phyloP scores from a whole-genome alignment of 2,888 invertebrate species.

The Callosobruchus maculatus region DNA sequence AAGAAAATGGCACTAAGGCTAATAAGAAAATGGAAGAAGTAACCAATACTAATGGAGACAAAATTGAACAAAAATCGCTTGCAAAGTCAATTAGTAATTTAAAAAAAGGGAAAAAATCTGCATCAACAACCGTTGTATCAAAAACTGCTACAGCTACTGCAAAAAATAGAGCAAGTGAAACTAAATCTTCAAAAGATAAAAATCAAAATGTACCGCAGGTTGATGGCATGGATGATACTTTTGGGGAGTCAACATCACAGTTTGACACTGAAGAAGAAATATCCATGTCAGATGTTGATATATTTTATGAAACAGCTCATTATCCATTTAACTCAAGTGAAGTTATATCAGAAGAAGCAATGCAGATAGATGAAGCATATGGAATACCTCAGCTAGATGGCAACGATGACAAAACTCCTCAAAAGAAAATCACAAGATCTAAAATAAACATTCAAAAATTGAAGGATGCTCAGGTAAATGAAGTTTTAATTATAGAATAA shows the following conservation, averaged over 20 bases:
- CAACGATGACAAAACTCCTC: slow-evolving; percentile 19
- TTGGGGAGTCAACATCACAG: neutral
- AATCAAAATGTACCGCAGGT: slow-evolving; percentile 23
- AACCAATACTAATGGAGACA: neutral
- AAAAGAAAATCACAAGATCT: slow-evolving; percentile 12
- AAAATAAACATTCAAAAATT: slow-evolving; percentile 37
- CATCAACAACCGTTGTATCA: neutral
- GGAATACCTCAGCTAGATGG: slow-evolving; percentile 29
- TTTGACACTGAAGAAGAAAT: neutral
- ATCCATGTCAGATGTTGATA: neutral
- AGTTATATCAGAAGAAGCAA: slow-evolving; percentile 5
- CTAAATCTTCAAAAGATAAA: neutral
- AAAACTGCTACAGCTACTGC: neutral
- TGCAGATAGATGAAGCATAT: neutral
- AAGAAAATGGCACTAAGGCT: slow-evolving; percentile 5
- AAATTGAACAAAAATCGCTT: neutral
- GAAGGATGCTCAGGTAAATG: slow-evolving; percentile 15
- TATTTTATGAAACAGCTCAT: neutral
- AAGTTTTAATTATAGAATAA: too few relatives aligned
- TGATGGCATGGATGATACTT: slow-evolving; percentile 29
- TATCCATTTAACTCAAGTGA: slow-evolving; percentile 9
- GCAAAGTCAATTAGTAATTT: neutral
- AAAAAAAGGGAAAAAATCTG: neutral
- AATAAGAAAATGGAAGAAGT: neutral
- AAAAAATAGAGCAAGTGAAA: neutral